These are phyloP conservation scores for Premnoplex brunnescens DNA, from an alignment of 2,797 vertebrate species.

Conservation along the genomic window DNA sequence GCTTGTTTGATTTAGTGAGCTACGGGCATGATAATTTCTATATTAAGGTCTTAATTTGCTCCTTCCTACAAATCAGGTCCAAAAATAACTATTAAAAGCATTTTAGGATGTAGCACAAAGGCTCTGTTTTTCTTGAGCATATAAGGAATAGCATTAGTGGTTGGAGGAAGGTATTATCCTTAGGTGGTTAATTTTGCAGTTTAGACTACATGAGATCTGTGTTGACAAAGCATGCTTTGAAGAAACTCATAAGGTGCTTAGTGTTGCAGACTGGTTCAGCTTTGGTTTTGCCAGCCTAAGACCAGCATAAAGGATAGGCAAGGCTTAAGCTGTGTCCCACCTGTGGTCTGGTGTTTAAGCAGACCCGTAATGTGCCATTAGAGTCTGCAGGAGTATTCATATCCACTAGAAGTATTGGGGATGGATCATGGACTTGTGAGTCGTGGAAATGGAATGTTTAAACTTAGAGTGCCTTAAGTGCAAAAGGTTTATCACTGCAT, in stretches of 20 bases:
- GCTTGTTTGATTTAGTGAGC: neutral
- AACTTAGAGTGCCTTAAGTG: neutral
- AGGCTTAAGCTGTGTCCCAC: neutral
- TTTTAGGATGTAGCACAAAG: fast-evolving
- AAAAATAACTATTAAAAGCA: neutral
- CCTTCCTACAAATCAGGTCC: neutral
- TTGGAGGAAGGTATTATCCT: neutral
- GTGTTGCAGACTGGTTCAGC: neutral
- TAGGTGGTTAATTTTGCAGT: neutral
- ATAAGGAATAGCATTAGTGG: neutral
- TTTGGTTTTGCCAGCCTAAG: neutral
- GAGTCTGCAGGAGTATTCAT: neutral
- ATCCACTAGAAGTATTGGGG: neutral
- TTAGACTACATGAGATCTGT: neutral
- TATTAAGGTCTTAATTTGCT: neutral
- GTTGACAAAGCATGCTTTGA: neutral
- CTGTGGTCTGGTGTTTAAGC: neutral
- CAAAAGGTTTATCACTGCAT: neutral
- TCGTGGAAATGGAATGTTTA: neutral
- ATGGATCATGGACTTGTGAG: neutral
- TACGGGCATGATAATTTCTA: neutral
- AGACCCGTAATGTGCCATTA: neutral
- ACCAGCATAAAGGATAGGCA: neutral
- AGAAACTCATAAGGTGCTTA: neutral
- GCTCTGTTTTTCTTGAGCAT: neutral